Conservation (phyloP, 2,113 vertebrate species). For the Phainopepla nitens region DNA sequence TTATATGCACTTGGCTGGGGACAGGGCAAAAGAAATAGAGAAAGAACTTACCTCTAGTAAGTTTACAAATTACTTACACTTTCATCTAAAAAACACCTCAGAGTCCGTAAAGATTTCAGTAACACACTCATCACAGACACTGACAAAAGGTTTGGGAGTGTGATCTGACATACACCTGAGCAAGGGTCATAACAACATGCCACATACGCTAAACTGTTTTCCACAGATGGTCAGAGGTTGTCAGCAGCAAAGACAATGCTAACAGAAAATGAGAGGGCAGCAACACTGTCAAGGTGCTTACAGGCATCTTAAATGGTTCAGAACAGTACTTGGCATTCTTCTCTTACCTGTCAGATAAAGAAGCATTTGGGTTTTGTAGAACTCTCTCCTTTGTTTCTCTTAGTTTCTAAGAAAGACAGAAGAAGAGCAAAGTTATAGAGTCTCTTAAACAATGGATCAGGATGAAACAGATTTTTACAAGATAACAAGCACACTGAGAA, state of each 20-base stretch:
- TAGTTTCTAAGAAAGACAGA: slow-evolving; percentile 32
- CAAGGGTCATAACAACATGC: background rate
- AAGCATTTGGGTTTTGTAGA: background rate
- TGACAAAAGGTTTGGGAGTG: background rate
- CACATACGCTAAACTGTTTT: background rate
- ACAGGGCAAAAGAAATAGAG: background rate
- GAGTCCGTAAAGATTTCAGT: background rate
- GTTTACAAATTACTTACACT: background rate
- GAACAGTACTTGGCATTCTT: background rate
- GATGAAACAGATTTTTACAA: background rate
- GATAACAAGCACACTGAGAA: background rate
- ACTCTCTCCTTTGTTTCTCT: background rate
- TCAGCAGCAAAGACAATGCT: background rate
- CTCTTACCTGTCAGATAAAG: slow-evolving; percentile 42
- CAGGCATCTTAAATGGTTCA: background rate
- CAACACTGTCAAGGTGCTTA: background rate
- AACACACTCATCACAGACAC: background rate
- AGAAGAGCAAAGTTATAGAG: background rate
- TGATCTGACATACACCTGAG: background rate
- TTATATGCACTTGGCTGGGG: background rate
- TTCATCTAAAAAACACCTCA: background rate
- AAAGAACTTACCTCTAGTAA: background rate
- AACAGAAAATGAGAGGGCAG: background rate
- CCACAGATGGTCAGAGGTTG: background rate
- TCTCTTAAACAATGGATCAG: background rate